Evolutionary conservation across 2,797 vertebrate species (phyloP).

Genomic region (Notolabrus celidotus): DNA sequence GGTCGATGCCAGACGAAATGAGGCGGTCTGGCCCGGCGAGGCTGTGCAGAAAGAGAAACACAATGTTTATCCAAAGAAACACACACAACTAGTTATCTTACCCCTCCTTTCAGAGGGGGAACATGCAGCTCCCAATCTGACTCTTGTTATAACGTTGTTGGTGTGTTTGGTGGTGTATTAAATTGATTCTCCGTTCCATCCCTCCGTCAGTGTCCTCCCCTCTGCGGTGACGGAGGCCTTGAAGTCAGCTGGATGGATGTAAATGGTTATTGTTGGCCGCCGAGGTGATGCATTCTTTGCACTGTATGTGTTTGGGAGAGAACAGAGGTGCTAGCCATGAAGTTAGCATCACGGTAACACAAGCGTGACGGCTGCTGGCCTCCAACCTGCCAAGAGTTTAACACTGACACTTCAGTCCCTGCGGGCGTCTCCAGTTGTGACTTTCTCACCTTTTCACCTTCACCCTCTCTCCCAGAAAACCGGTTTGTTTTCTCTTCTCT

Average conservation of each 20-base stretch:
- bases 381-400: slow-evolving; percentile 50
- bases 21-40: slow-evolving; percentile 27
- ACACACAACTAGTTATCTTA: slow-evolving; percentile 26
- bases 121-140: slow-evolving; percentile 9
- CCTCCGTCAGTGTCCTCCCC: not conserved
- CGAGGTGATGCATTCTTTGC: slow-evolving; percentile 70
- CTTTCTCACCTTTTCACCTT: slow-evolving; percentile 52
- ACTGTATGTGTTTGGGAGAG: slow-evolving; percentile 68
- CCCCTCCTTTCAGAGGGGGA: slow-evolving; percentile 7
- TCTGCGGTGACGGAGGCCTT: slow-evolving; percentile 19
- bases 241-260: slow-evolving; percentile 20
- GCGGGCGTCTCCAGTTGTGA: slow-evolving; percentile 20
- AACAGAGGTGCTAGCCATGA: slow-evolving; percentile 71
- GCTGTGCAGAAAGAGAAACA: slow-evolving; percentile 64
- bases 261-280: slow-evolving; percentile 65
- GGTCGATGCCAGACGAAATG: slow-evolving; percentile 60
- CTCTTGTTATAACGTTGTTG: slow-evolving; percentile 37
- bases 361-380: slow-evolving; percentile 58
- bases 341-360: slow-evolving; percentile 58
- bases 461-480: slow-evolving; percentile 9
- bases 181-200: not conserved
- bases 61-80: slow-evolving; percentile 56
- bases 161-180: slow-evolving; percentile 14
- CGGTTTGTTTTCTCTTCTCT: not conserved
- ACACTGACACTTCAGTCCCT: slow-evolving; percentile 46